phyloP scores from a whole-genome alignment of 1,140 invertebrate genomes.

The Zaprionus gabonicus region DNA sequence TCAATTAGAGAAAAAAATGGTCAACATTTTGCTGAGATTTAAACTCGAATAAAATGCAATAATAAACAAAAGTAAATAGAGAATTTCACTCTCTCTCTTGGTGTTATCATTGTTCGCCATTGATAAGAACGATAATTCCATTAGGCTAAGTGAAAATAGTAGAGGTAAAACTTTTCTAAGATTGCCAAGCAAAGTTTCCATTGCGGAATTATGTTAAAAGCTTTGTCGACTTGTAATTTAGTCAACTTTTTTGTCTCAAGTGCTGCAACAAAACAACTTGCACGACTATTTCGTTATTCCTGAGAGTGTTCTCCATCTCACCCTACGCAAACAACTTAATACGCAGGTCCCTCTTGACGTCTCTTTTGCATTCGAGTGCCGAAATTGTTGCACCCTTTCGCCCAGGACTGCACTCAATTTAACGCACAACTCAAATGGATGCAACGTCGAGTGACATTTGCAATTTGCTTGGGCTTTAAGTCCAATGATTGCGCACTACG shows the following conservation, averaged over 20 bases:
- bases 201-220: constrained; percentile 29
- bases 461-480: constrained; percentile 58
- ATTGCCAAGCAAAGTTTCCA: constrained; percentile 19
- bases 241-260: constrained; percentile 23
- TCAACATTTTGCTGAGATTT: too few relatives aligned
- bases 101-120: background rate
- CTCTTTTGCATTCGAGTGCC: constrained; percentile 35
- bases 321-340: constrained; percentile 22
- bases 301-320: background rate
- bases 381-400: constrained; percentile 49
- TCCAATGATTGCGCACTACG: constrained; percentile 8
- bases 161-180: constrained; percentile 4
- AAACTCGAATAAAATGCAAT: background rate
- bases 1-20: too few relatives aligned
- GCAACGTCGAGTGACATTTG: constrained; percentile 64
- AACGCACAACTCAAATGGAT: constrained; percentile 65
- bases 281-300: constrained; percentile 4
- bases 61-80: background rate
- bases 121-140: constrained; percentile 16
- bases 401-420: constrained; percentile 57
- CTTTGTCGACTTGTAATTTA: constrained; percentile 32
- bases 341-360: background rate
- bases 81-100: background rate
- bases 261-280: constrained; percentile 26
- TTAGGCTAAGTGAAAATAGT: constrained; percentile 17